These are phyloP conservation scores for Tragulus kanchil DNA, from an alignment of 2,113 vertebrate species.

Conservation along the genomic window DNA sequence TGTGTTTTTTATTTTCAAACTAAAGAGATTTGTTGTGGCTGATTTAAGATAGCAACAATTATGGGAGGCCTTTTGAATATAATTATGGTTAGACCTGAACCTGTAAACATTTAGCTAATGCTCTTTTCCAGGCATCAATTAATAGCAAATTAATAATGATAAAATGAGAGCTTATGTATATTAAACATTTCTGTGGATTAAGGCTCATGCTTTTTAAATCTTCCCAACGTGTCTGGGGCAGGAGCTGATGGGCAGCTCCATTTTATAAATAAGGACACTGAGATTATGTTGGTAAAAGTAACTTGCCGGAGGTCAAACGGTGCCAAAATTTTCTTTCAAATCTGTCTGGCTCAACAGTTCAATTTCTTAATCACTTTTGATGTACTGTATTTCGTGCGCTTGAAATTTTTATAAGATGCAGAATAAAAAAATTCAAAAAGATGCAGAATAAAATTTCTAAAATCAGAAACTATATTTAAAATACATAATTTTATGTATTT, in stretches of 20 bases:
- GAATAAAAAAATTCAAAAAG: not conserved
- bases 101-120: not conserved
- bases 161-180: not conserved
- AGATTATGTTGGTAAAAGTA: not conserved
- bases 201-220: not conserved
- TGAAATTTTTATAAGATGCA: not conserved
- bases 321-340: slow-evolving; percentile 17
- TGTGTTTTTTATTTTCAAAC: not conserved
- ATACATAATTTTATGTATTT: not conserved
- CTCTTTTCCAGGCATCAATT: not conserved
- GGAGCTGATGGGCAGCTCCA: not conserved
- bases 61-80: not conserved
- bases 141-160: not conserved
- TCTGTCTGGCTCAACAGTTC: not conserved
- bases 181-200: not conserved
- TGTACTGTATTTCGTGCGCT: not conserved
- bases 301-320: not conserved
- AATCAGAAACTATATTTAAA: not conserved
- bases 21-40: not conserved
- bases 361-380: not conserved
- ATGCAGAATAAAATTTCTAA: not conserved
- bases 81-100: not conserved
- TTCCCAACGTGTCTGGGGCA: not conserved
- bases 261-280: not conserved
- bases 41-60: not conserved